Percentiles rank a stretch among this genome's conserved stretches.
These are phyloP conservation scores for Habropoda laboriosa DNA, from an alignment of 1,140 invertebrate species.

Conservation along the genomic window DNA sequence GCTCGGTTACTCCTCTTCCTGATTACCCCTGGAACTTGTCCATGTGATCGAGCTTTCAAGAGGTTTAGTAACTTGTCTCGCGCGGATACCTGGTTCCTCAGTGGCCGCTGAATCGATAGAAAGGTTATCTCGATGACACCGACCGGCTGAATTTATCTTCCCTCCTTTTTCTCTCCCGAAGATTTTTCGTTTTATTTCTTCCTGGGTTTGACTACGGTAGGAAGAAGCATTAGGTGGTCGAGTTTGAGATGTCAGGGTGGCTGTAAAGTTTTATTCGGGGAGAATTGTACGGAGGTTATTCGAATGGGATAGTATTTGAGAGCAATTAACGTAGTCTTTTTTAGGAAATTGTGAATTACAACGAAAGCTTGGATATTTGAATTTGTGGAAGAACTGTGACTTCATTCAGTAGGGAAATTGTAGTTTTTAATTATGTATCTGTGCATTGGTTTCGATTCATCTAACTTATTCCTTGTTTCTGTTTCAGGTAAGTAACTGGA, in stretches of 20 bases:
- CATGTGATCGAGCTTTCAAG: slow-evolving; percentile 60
- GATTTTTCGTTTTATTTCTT: not conserved
- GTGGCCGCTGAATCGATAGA: slow-evolving; percentile 15
- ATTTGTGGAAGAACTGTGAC: no score
- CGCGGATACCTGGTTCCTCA: slow-evolving; percentile 7
- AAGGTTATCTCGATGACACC: slow-evolving; percentile 12
- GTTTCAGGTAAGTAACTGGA: slow-evolving; percentile 5
- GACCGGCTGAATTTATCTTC: not conserved
- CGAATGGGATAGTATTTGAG: no score
- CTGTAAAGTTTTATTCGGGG: not conserved
- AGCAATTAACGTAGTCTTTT: no score
- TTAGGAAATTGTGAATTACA: no score
- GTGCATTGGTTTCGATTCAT: not conserved
- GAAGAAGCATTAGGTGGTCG: not conserved
- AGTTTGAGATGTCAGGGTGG: not conserved
- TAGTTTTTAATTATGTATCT: not conserved
- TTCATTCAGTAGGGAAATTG: no score
- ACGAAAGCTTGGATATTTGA: no score
- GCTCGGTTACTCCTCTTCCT: slow-evolving; percentile 42
- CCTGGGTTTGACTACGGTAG: no score
- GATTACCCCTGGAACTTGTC: slow-evolving; percentile 59
- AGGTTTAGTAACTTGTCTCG: slow-evolving; percentile 57
- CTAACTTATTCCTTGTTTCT: not conserved
- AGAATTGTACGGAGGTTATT: no score
- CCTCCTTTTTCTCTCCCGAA: no score